Percentiles rank a stretch among this genome's conserved stretches.
Evolutionary conservation across 2,113 vertebrate species (phyloP).

Genomic region (Scartelaos histophorus): DNA sequence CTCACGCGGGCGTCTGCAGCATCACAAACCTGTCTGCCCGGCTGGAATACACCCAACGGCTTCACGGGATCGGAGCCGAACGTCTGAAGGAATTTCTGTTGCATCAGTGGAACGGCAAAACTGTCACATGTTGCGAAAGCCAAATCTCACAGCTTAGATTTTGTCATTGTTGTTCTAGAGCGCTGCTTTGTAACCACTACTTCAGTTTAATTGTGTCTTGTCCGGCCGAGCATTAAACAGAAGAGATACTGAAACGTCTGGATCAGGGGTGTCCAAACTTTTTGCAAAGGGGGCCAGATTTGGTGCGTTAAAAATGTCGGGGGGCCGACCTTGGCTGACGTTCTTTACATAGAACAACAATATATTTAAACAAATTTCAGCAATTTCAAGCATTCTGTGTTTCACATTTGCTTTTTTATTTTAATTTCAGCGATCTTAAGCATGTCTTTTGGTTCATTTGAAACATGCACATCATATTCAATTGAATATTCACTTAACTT

Average conservation of each 20-base stretch:
- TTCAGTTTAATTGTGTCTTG: background rate
- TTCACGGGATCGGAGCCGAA: constrained; percentile 46
- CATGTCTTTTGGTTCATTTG: too few relatives aligned
- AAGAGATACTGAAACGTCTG: background rate
- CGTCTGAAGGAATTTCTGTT: background rate
- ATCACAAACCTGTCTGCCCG: constrained; percentile 70
- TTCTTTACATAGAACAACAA: too few relatives aligned
- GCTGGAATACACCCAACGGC: constrained; percentile 46
- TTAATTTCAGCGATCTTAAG: too few relatives aligned
- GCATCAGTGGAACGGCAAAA: background rate
- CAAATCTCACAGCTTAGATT: background rate
- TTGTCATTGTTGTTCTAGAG: background rate
- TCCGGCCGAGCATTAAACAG: background rate
- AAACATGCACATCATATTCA: too few relatives aligned
- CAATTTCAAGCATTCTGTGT: too few relatives aligned
- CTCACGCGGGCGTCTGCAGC: background rate
- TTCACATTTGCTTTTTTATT: too few relatives aligned
- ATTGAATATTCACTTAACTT: too few relatives aligned
- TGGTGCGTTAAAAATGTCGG: too few relatives aligned
- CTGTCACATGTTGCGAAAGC: background rate
- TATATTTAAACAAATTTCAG: too few relatives aligned
- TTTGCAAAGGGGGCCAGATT: too few relatives aligned
- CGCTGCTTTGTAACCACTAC: background rate
- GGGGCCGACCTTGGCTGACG: too few relatives aligned
- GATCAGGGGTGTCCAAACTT: too few relatives aligned